Evolutionary conservation across 2,888 invertebrate species (phyloP).

Genomic region (Ophioninae sp.): DNA sequence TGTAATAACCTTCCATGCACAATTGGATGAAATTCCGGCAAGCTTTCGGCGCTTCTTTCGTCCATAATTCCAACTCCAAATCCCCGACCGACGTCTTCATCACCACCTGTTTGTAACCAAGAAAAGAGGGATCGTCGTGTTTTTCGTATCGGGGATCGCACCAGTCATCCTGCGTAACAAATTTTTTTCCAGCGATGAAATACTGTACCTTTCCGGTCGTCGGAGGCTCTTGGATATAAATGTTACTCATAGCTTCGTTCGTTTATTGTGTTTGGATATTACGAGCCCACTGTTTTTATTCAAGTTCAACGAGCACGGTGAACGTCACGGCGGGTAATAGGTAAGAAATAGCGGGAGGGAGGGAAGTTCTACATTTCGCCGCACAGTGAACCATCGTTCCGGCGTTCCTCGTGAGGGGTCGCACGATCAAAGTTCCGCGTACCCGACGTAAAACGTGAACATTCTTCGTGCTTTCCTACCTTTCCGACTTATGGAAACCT

Average conservation of each 20-base stretch:
- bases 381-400: too few species aligned
- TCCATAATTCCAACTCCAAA: slow-evolving; percentile 98
- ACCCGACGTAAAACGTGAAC: too few species aligned
- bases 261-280: slow-evolving; percentile 21
- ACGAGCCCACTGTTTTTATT: slow-evolving; percentile 17
- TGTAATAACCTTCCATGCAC: slow-evolving; percentile 97
- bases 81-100: slow-evolving; percentile 96
- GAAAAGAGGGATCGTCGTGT: neutral
- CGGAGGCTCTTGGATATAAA: slow-evolving; percentile 98
- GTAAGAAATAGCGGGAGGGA: neutral
- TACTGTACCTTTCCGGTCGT: slow-evolving; percentile 93
- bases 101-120: slow-evolving; percentile 86
- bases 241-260: slow-evolving; percentile 91
- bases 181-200: neutral
- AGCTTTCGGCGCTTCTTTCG: slow-evolving; percentile 97
- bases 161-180: neutral
- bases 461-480: too few species aligned
- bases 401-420: too few species aligned
- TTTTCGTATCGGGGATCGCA: neutral
- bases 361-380: too few species aligned
- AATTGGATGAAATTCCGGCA: slow-evolving; percentile 97
- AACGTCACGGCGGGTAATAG: neutral
- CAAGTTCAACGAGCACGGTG: neutral
- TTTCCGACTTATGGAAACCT: too few species aligned
- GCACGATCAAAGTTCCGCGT: too few species aligned